Evolutionary conservation across 2,888 invertebrate species (phyloP).

Genomic region (Cephus pulcher): DNA sequence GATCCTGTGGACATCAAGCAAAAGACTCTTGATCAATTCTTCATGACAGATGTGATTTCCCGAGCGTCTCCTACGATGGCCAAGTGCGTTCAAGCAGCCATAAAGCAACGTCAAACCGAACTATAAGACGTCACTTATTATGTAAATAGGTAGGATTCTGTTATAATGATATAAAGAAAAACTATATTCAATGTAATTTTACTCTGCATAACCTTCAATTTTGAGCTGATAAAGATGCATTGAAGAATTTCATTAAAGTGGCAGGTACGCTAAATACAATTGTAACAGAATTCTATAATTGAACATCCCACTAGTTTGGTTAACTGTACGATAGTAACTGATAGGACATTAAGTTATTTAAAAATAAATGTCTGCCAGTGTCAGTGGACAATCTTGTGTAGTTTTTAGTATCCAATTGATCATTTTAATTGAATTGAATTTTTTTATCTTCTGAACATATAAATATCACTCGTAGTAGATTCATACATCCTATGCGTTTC

Average conservation of each 20-base stretch:
- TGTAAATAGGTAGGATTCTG: conserved; percentile 43
- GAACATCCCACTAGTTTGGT: conserved; percentile 24
- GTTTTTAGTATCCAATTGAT: background rate
- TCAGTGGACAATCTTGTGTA: background rate
- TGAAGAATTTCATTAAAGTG: background rate
- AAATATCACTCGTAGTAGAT: background rate
- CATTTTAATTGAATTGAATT: background rate
- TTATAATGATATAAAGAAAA: conserved; percentile 33
- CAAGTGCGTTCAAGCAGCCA: conserved; percentile 93
- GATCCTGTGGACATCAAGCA: conserved; percentile 76
- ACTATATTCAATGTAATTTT: background rate
- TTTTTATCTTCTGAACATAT: background rate
- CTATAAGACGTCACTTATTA: conserved; percentile 20
- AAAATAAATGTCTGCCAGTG: conserved; percentile 22
- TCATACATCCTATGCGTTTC: background rate
- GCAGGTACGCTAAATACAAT: conserved; percentile 23
- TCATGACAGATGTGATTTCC: conserved; percentile 96
- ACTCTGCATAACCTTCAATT: background rate
- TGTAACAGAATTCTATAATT: conserved; percentile 38
- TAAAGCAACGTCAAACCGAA: conserved; percentile 71
- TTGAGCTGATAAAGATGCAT: background rate
- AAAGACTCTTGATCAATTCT: conserved; percentile 85
- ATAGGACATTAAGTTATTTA: conserved; percentile 34
- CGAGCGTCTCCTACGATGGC: conserved; percentile 99
- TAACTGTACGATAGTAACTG: conserved; percentile 29